Percentiles rank a stretch among this genome's conserved stretches.
phyloP scores from a whole-genome alignment of 2,113 vertebrate genomes.

The Cavia porcellus region DNA sequence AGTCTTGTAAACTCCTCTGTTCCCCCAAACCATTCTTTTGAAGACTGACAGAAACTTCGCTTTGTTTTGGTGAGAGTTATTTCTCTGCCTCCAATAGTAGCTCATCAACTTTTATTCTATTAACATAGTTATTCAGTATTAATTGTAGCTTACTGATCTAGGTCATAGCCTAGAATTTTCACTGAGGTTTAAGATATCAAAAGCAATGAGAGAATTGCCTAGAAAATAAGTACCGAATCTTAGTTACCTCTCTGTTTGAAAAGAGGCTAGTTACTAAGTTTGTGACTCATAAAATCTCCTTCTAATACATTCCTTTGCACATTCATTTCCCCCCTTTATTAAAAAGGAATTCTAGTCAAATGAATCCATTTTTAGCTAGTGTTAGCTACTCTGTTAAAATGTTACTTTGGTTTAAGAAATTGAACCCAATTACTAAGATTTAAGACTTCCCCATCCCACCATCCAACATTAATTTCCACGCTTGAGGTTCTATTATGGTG shows the following conservation, averaged over 20 bases:
- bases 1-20: slow-evolving; percentile 65
- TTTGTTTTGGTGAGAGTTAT: slow-evolving; percentile 82
- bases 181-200: slow-evolving; percentile 75
- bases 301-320: background rate
- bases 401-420: background rate
- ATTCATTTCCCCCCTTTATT: slow-evolving; percentile 28
- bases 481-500: background rate
- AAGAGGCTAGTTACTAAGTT: slow-evolving; percentile 42
- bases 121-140: slow-evolving; percentile 80
- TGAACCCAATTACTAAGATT: slow-evolving; percentile 1
- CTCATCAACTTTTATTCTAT: slow-evolving; percentile 79
- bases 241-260: slow-evolving; percentile 54
- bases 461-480: background rate
- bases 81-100: slow-evolving; percentile 68
- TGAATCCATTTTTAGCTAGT: slow-evolving; percentile 10
- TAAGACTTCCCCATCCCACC: background rate
- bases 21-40: slow-evolving; percentile 63
- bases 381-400: slow-evolving; percentile 36
- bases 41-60: slow-evolving; percentile 75
- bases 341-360: slow-evolving; percentile 46
- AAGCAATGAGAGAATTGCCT: slow-evolving; percentile 71
- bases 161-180: slow-evolving; percentile 72
- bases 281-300: background rate
- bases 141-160: slow-evolving; percentile 82
- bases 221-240: slow-evolving; percentile 61